phyloP scores from a whole-genome alignment of 2,113 vertebrate genomes.

The Delphinus delphis region DNA sequence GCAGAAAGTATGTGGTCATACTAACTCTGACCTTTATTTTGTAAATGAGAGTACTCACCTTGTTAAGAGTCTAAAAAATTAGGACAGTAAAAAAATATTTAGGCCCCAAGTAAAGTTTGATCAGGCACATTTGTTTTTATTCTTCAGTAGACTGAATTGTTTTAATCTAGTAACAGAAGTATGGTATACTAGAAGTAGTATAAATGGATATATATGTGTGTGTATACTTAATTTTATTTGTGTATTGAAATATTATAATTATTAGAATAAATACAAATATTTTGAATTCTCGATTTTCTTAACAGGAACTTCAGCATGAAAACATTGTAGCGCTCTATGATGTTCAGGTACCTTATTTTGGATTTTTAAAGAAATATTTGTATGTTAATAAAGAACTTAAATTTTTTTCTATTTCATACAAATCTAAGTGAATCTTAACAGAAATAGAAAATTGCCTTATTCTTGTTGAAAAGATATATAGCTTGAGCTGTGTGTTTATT shows the following conservation, averaged over 20 bases:
- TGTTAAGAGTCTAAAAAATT: slow-evolving; percentile 8
- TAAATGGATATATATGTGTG: not conserved
- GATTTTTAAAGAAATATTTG: not conserved
- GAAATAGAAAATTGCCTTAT: slow-evolving; percentile 39
- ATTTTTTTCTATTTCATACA: slow-evolving; percentile 16
- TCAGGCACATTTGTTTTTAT: slow-evolving; percentile 6
- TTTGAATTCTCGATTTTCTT: slow-evolving; percentile 72
- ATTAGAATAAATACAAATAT: slow-evolving; percentile 40
- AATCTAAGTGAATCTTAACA: slow-evolving; percentile 20
- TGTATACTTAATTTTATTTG: slow-evolving; percentile 21
- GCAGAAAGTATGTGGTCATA: not conserved
- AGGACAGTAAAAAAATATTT: not conserved
- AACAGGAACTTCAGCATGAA: slow-evolving; percentile 97
- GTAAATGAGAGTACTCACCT: not conserved
- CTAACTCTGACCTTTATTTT: not conserved
- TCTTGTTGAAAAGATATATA: slow-evolving; percentile 23
- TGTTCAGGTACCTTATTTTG: slow-evolving; percentile 91
- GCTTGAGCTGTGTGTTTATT: not conserved
- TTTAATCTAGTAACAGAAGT: not conserved
- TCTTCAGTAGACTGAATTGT: not conserved
- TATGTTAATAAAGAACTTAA: not conserved
- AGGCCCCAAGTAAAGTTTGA: not conserved
- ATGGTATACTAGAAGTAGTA: not conserved
- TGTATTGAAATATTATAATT: slow-evolving; percentile 33
- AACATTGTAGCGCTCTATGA: slow-evolving; percentile 99